Base-by-base conservation (phyloP, 2,797 vertebrate species). In the Apodemus agrarius region DNA sequence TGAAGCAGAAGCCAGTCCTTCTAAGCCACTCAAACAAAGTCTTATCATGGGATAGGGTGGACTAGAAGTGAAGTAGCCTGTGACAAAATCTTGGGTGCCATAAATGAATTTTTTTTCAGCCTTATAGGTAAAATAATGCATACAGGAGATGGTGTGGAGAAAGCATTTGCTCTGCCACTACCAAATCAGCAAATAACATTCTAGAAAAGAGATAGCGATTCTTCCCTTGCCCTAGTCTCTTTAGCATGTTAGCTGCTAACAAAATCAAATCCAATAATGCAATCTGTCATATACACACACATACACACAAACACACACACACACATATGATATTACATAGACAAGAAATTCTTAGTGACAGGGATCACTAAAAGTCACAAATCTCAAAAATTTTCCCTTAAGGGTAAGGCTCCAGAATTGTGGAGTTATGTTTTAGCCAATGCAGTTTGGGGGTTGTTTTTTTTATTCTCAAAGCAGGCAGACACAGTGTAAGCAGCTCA, bases 1-100 rank as follows among this genome's bases (percentile, higher is more conserved):
- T 0, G 69, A 97, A 96, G 96, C 96, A 96, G 92, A 97, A 75
- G 81, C 10, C 89, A 84, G 46, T 85, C 63, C 69, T 85, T 78
- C 94, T 0, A 0, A 78, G 43, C 19, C 74, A 85, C 54, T 79
- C 54, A 95, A 94, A 86, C 61, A 75, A 74, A 80, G 61, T 82
- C 79, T 92, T 90, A 57, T 78, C 61, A 3, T 78, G 69, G 61
- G 43, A 6, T 72, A 37, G 76, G 72, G 83, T 90, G 81, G 85
- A 59, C 11, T 90, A 16, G 46, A 92, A 59, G 76, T 82, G 61
- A 92, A 43, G 34, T 49, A 69, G 10, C 82, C 16, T 63, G 34
- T 67, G 49, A 74, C 16, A 80, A 84, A 61, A 86, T 79, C 54
- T 49, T 8, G 74, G 92, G 6, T n/a, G 46, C 37, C 76, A 0